Base-by-base conservation (phyloP, 2,888 invertebrate species). In the Brachynemurus nebulosus region DNA sequence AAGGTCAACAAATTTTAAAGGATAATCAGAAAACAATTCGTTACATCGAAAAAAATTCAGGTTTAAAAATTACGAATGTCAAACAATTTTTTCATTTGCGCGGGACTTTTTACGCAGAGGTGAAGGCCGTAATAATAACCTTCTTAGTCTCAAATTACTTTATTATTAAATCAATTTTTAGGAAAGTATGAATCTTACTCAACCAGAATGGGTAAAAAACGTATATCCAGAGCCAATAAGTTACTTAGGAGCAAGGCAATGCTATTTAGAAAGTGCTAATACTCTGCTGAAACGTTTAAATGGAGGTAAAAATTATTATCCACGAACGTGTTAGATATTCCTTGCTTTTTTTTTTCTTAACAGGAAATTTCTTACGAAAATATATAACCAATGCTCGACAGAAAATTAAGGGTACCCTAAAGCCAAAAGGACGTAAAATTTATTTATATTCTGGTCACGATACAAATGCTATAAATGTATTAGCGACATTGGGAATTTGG, bases 371-470 rank as follows among this genome's bases (percentile, higher is more conserved):
- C 2, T 46, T 70, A n/a, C 59, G 59, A 20, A 58, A 59, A 27
- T 58, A 67, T 12, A 52, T 62, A 0, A 51, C 57, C 1, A 60
- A 64, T 38, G 63, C 66, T 59, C 41, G 56, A 30, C 50, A 52
- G 3, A 51, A 53, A 6, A 53, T 52, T 23, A 54, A 55, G 19
- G 54, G 53, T 21, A 51, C 48, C 12, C 42, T 55, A n/a, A 7
- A 47, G 3, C 52, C 54, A 4, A 44, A 48, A 12, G 54, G 48
- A 2, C 55, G 56, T 4, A 69, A 67, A 50, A 57, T 72, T 20
- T 64, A 60, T 50, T 51, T 72, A 18, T 71, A 66, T 55, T 65
- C 70, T 21, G 71, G 67, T 2, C 77, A 77, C 55, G 76, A 77
- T 53, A 67, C 70, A 4, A 74, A 73, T 21, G 61, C 76, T 5